These are phyloP conservation scores for Macrophya annulata DNA, from an alignment of 2,888 invertebrate genomes.

Conservation along the genomic window DNA sequence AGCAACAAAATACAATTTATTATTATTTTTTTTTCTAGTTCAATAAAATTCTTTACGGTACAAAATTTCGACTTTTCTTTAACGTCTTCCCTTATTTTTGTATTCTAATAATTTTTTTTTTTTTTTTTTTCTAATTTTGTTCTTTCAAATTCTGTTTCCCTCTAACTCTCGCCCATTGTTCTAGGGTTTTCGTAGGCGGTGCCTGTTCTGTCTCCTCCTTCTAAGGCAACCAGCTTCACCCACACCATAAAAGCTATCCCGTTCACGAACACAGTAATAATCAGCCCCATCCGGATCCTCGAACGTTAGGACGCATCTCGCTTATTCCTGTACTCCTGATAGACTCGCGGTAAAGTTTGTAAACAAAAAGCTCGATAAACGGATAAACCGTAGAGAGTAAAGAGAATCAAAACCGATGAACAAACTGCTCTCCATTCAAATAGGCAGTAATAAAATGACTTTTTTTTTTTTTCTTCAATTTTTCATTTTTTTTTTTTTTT, in stretches of 20 bases:
- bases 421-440: background rate
- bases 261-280: constrained; percentile 21
- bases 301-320: background rate
- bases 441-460: no score
- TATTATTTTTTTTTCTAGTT: background rate
- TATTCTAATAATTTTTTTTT: background rate
- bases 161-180: constrained; percentile 50
- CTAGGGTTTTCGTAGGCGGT: constrained; percentile 50
- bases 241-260: background rate
- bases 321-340: constrained; percentile 42
- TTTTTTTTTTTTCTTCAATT: no score
- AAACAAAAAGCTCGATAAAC: constrained; percentile 49
- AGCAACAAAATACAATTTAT: background rate
- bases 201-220: constrained; percentile 46
- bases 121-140: background rate
- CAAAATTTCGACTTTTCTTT: background rate
- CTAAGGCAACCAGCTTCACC: background rate
- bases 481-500: no score
- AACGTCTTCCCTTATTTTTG: no score
- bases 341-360: constrained; percentile 32
- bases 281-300: constrained; percentile 41
- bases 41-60: background rate
- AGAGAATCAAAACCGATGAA: background rate
- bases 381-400: background rate
- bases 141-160: background rate